Conservation (phyloP, 1,140 invertebrate genomes). For the Caerostris extrusa region DNA sequence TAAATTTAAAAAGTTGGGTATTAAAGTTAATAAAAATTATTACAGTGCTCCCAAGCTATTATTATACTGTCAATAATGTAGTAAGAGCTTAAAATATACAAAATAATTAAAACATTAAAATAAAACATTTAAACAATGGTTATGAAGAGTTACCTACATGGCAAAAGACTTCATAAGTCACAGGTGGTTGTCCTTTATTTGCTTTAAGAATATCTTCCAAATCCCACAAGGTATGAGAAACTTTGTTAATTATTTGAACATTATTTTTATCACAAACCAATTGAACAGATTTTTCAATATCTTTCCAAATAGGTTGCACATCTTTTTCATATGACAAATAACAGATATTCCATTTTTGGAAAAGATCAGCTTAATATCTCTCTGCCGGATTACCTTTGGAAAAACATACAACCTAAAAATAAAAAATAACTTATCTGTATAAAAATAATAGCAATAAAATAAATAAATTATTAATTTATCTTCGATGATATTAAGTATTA, state of each 20-base stretch:
- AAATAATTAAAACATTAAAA: not conserved
- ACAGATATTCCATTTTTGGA: conserved; percentile 81
- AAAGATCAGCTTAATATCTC: conserved; percentile 83
- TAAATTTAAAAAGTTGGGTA: no score
- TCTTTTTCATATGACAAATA: conserved; percentile 86
- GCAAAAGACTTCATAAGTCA: conserved; percentile 66
- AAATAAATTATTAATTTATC: no score
- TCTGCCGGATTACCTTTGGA: conserved; percentile 84
- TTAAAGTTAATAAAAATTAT: no score
- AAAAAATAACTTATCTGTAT: not conserved
- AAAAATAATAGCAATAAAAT: not conserved
- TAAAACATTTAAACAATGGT: not conserved
- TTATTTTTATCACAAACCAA: conserved; percentile 84
- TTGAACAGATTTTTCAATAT: conserved; percentile 85
- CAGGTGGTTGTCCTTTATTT: conserved; percentile 62
- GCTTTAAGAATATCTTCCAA: conserved; percentile 78
- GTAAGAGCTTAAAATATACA: not conserved
- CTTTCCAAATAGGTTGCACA: conserved; percentile 87
- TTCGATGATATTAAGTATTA: no score
- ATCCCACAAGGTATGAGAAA: conserved; percentile 80
- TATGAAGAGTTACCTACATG: conserved; percentile 45
- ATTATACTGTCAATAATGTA: not conserved
- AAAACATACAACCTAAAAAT: conserved; percentile 80
- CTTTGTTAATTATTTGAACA: conserved; percentile 83
- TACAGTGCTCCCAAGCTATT: not conserved